Percentiles rank a stretch among this genome's conserved stretches.
phyloP scores from a whole-genome alignment of 2,797 vertebrate genomes.

The Morus bassanus region DNA sequence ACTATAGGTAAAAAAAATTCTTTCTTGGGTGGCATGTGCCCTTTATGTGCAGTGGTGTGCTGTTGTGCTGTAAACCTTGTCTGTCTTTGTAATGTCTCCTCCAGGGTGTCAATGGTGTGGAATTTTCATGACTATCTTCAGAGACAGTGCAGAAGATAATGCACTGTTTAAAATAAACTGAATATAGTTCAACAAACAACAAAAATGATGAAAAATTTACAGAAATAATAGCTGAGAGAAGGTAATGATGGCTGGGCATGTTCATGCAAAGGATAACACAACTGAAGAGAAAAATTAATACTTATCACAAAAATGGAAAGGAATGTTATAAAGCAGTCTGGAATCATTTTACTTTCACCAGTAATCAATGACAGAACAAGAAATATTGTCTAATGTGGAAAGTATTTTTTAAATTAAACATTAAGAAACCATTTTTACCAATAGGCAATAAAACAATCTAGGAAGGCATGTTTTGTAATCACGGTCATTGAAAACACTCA shows the following conservation, averaged over 20 bases:
- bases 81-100: conserved; percentile 22
- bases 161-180: conserved; percentile 14
- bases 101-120: background rate
- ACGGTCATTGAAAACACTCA: background rate
- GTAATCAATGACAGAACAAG: conserved; percentile 20
- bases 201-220: conserved; percentile 26
- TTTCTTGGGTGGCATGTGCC: conserved; percentile 5
- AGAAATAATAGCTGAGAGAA: conserved; percentile 33
- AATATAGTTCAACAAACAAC: conserved; percentile 30
- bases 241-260: conserved; percentile 25
- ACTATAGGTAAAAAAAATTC: background rate
- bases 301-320: background rate
- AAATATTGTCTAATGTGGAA: background rate
- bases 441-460: background rate
- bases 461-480: background rate
- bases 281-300: background rate
- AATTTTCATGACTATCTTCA: conserved; percentile 40
- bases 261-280: conserved; percentile 12
- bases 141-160: conserved; percentile 12
- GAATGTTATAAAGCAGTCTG: background rate
- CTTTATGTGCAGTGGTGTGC: background rate
- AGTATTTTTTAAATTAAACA: background rate
- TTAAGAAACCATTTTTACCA: background rate
- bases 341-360: background rate
- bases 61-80: conserved; percentile 13